Evolutionary conservation across 1,140 invertebrate species (phyloP), one percentile per base, ranked within the genome.

Genomic region (Neotoxoptera formosana): DNA sequence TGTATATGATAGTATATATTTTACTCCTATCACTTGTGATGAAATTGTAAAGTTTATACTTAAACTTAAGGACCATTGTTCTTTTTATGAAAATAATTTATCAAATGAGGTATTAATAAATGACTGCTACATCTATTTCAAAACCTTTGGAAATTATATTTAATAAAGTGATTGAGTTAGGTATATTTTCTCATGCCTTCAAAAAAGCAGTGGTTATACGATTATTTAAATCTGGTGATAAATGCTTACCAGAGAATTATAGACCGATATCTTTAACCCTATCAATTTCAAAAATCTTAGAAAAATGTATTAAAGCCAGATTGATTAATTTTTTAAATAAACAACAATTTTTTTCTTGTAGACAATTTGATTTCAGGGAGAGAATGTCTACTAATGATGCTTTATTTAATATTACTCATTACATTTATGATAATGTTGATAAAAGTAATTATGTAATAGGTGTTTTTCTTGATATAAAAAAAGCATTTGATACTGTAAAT

Each of bases 391-490:
- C 67, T n/a, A n/a, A 76, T 76, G 25, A 76, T 9, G n/a, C 67
- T 9, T 60, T 60, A 76, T 76, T 76, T 76, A 30, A 76, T 76
- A 76, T 76, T 76, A 60, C 25, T 4, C 25, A 60, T 30, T 60
- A 51, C 17, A 60, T 60, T 60, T 76, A 34, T 76, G 67, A 76
- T 34, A 76, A 76, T 34, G 14, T 34, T 76, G 9, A 76, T 76
- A 76, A 76, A 76, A 76, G n/a, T n/a, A n/a, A n/a, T n/a, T n/a
- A n/a, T n/a, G 67, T 76, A 76, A 76, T 76, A n/a, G 67, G 67
- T 34, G 67, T 76, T n/a, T 76, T 76, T 17, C 67, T 76, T 76
- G 67, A n/a, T 76, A 76, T 76, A n/a, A 76, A 34, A 76, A 76
- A 76, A 34, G n/a, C n/a, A 53, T 53, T 53, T 76, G 67, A 76